These are phyloP conservation scores for Astropecten irregularis DNA, from an alignment of 53 echinoderm and acorn worm species.

Conservation along the genomic window DNA sequence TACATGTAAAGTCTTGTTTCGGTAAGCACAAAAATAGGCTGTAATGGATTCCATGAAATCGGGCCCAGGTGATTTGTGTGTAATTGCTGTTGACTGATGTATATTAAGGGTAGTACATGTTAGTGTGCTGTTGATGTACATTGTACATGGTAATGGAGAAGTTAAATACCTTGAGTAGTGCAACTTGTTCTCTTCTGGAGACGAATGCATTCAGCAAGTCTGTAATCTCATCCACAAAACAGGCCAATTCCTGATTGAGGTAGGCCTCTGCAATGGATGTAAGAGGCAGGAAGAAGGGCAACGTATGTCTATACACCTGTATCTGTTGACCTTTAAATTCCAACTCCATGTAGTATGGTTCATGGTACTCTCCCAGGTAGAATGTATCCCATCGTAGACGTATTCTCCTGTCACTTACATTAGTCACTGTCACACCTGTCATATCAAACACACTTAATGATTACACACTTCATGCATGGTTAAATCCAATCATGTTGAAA, in stretches of 20 bases:
- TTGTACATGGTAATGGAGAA: too few relatives aligned
- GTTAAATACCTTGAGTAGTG: slow-evolving; percentile 61
- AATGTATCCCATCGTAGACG: slow-evolving; percentile 97
- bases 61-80: too few relatives aligned
- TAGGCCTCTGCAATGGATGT: slow-evolving; percentile 52
- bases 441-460: not conserved
- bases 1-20: not conserved
- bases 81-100: not conserved
- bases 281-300: slow-evolving; percentile 87
- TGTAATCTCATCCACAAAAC: slow-evolving; percentile 71
- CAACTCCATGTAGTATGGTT: slow-evolving; percentile 87
- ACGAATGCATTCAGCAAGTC: slow-evolving; percentile 80
- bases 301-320: slow-evolving; percentile 62
- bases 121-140: not conserved
- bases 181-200: slow-evolving; percentile 72
- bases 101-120: not conserved
- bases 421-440: slow-evolving; percentile 63
- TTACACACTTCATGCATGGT: not conserved
- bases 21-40: too few relatives aligned
- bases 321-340: slow-evolving; percentile 42
- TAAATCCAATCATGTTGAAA: not conserved
- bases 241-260: slow-evolving; percentile 58
- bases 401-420: slow-evolving; percentile 58
- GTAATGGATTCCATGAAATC: too few relatives aligned
- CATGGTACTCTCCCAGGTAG: slow-evolving; percentile 71